These are phyloP conservation scores for Gonatopus flavifemur DNA, from an alignment of 1,140 invertebrate genomes.

Conservation along the genomic window DNA sequence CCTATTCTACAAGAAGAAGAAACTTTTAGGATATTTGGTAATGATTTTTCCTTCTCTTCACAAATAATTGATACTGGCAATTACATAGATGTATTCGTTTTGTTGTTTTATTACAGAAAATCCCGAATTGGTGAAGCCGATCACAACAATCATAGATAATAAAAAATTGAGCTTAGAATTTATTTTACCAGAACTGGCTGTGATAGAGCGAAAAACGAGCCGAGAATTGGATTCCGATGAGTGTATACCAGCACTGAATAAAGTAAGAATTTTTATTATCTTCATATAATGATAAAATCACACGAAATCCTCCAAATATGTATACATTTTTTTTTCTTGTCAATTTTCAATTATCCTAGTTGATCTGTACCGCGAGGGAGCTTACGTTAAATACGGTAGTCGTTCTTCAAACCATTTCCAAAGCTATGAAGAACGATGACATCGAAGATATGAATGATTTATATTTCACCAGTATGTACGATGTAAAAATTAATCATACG, in stretches of 20 bases:
- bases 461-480: slow-evolving; percentile 49
- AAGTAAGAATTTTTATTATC: slow-evolving; percentile 33
- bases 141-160: slow-evolving; percentile 40
- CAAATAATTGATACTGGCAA: slow-evolving; percentile 1
- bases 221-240: slow-evolving; percentile 43
- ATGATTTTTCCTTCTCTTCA: slow-evolving; percentile 4
- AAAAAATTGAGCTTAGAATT: slow-evolving; percentile 44
- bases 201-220: slow-evolving; percentile 37
- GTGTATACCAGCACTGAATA: slow-evolving; percentile 45
- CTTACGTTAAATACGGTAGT: slow-evolving; percentile 42
- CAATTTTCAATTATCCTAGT: slow-evolving; percentile 39
- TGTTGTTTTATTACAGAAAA: slow-evolving; percentile 49
- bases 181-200: slow-evolving; percentile 40
- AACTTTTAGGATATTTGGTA: slow-evolving; percentile 50
- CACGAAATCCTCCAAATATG: not conserved
- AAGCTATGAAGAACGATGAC: slow-evolving; percentile 51
- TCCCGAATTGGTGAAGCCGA: slow-evolving; percentile 50
- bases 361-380: slow-evolving; percentile 44
- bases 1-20: slow-evolving; percentile 51
- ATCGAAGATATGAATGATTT: slow-evolving; percentile 55
- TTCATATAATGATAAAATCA: not conserved
- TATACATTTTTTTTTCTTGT: not conserved
- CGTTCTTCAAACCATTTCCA: slow-evolving; percentile 44
- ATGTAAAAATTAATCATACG: slow-evolving; percentile 33
- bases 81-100: slow-evolving; percentile 2